Base-by-base conservation (phyloP, 1,140 invertebrate species). In the Yoshiicerus persimilis region DNA sequence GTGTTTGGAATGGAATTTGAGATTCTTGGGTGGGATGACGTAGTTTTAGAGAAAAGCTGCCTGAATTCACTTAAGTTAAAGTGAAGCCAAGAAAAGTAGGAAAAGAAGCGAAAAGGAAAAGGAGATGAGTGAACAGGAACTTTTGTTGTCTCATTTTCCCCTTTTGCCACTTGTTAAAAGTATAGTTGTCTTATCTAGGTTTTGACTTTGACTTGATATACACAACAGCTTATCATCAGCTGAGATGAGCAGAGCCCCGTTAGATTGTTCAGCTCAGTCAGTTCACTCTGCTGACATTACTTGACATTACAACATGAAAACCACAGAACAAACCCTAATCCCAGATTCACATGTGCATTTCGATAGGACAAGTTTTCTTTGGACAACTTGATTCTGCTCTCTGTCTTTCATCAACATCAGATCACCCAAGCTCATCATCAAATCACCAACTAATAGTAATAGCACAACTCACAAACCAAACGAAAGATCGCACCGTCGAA, bases 81-180 rank as follows among this genome's bases (percentile, higher is more conserved):
- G 20, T 36, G 6, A 77, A 36, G 30, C 11, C 32, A 77, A 25
- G 64, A 66, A 66, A 66, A 66, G n/a, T n/a, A n/a, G n/a, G 27
- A 77, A 77, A 20, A 2, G 25, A 77, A 77, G 70, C 20, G 10
- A 77, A 34, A 32, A 34, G 30, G n/a, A n/a, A n/a, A 25, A 34
- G 30, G 4, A 77, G 70, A 77, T 77, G 70, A 77, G 30, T 20
- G 27, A 77, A 32, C 70, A n/a, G n/a, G n/a, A 30, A 77, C 27
- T 77, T 77, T 77, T 77, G 64, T 30, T 77, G 70, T 77, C 70
- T 77, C 70, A 77, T 34, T 77, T 77, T 77, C 70, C 70, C 70
- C 70, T 77, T 77, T 77, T 36, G 34, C 70, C 70, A 77, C 70
- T 77, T 77, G 70, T 77, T 77, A 32, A 75, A 66, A 66, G 62